Conservation (phyloP, 1,140 invertebrate species). For the Oscheius sp. region DNA sequence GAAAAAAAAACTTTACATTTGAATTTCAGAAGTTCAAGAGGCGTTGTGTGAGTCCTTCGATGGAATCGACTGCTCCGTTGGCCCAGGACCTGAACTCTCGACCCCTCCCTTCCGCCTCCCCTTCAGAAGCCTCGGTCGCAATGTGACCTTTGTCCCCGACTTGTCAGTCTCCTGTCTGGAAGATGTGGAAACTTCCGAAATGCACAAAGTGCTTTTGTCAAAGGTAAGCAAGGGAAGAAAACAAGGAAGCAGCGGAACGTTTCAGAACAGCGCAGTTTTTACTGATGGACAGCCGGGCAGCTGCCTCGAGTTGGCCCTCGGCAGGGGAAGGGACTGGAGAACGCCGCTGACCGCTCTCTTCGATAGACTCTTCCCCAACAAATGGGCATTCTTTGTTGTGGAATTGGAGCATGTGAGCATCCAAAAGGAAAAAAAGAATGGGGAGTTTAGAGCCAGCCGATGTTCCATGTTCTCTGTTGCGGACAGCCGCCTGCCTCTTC, state of each 20-base stretch:
- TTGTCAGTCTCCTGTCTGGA: not conserved
- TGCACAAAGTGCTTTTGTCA: not conserved
- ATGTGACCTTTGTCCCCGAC: slow-evolving; percentile 16
- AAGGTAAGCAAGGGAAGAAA: not conserved
- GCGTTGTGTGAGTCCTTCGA: slow-evolving; percentile 25
- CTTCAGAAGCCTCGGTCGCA: slow-evolving; percentile 22
- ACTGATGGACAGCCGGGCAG: slow-evolving; percentile 30
- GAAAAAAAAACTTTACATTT: not conserved
- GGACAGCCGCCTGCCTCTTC: slow-evolving; percentile 9
- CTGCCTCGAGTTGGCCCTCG: slow-evolving; percentile 27
- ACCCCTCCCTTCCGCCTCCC: slow-evolving; percentile 21
- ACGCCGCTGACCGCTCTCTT: slow-evolving; percentile 22
- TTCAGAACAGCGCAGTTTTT: slow-evolving; percentile 32
- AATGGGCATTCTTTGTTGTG: slow-evolving; percentile 32
- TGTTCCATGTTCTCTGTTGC: slow-evolving; percentile 22
- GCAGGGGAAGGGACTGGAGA: slow-evolving; percentile 29
- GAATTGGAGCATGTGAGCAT: slow-evolving; percentile 19
- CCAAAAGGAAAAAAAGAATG: not conserved
- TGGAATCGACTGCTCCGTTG: slow-evolving; percentile 27
- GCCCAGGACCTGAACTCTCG: slow-evolving; percentile 21
- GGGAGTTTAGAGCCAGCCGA: slow-evolving; percentile 22
- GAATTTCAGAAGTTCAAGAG: slow-evolving; percentile 32
- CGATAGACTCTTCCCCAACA: slow-evolving; percentile 19
- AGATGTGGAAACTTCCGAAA: not conserved
- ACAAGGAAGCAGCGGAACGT: not conserved